A percentile compares a stretch with the other conserved stretches of the same genome.
Evolutionary conservation across 2,888 invertebrate species (phyloP).

Genomic region (Scaptomyza polygonia): DNA sequence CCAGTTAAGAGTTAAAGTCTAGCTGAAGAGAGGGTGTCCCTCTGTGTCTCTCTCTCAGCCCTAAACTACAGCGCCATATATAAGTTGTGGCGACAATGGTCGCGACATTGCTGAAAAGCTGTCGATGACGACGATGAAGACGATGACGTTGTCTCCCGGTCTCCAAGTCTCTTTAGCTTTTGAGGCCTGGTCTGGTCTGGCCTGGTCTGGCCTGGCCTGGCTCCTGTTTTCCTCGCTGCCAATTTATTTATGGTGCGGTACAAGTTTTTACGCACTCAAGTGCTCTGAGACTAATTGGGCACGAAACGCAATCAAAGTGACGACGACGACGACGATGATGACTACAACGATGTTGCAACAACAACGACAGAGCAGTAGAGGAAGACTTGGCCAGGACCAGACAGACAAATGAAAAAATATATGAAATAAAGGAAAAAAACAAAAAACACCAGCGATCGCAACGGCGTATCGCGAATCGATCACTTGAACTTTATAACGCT

Average conservation of each 20-base stretch:
- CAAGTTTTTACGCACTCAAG: conserved; percentile 84
- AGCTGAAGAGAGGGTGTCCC: not conserved
- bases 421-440: not conserved
- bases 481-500: conserved; percentile 77
- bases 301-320: conserved; percentile 83
- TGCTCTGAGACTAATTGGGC: conserved; percentile 84
- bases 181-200: conserved; percentile 13
- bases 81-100: conserved; percentile 75
- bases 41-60: conserved; percentile 18
- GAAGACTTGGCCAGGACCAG: conserved; percentile 22
- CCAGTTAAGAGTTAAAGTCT: conserved; percentile 4
- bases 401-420: not conserved
- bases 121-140: conserved; percentile 56
- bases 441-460: conserved; percentile 15
- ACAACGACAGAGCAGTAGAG: conserved; percentile 38
- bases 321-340: conserved; percentile 65
- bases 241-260: conserved; percentile 84
- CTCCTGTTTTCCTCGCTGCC: conserved; percentile 79
- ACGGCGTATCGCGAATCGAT: conserved; percentile 66
- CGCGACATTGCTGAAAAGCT: conserved; percentile 40
- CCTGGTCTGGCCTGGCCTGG: conserved; percentile 46
- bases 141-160: conserved; percentile 24
- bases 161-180: conserved; percentile 1
- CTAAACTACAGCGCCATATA: conserved; percentile 55
- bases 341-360: conserved; percentile 10